Base-by-base conservation (phyloP, 2,888 invertebrate genomes). In the Drosophila recens region DNA sequence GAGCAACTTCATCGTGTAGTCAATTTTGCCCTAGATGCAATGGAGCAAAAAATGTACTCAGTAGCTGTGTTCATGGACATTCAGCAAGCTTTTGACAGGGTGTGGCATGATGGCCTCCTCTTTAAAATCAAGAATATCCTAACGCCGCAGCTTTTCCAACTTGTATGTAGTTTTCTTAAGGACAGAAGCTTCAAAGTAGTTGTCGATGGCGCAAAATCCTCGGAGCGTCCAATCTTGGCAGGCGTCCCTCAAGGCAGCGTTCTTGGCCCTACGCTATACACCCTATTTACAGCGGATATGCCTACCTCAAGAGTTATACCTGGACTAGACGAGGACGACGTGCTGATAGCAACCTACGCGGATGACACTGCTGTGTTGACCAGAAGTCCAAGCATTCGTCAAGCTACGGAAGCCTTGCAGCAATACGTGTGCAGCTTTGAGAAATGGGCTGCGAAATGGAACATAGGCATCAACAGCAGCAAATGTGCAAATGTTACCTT, bases 241-340 rank as follows among this genome's bases (percentile, higher is more conserved):
- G 42, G 49, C 4, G 59, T 59, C 8, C 59, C 27, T 0, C 49
- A 59, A 49, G 59, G 49, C 27, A 59, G 59, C 17, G 59, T 59
- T 4, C 49, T 59, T 9, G 42, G 51, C 1, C 59, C 59, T 20
- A 59, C 58, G 8, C 38, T 59, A 9, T 43, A 56, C 15, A 56
- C 17, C 3, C n/a, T 56, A 0, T 45, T 5, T 13, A 56, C 56
- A 20, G 56, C 56, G 0, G 45, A 56, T 33, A 56, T 56, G 56
- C 56, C 51, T 2, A 36, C 3, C 4, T 1, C 15, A 11, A 54
- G 30, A 3, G 6, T 4, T 0, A 34, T 45, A 27, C 10, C 54
- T 2, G 11, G 36, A 1, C 9, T 57, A 20, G n/a, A 9, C 20
- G 57, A 45, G 27, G 57, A 46, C 6, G 57, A 45, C 15, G 46